Percentiles rank a stretch among this genome's conserved stretches.
Evolutionary conservation across 1,140 invertebrate species (phyloP).

Genomic region (Calephelis nemesis): DNA sequence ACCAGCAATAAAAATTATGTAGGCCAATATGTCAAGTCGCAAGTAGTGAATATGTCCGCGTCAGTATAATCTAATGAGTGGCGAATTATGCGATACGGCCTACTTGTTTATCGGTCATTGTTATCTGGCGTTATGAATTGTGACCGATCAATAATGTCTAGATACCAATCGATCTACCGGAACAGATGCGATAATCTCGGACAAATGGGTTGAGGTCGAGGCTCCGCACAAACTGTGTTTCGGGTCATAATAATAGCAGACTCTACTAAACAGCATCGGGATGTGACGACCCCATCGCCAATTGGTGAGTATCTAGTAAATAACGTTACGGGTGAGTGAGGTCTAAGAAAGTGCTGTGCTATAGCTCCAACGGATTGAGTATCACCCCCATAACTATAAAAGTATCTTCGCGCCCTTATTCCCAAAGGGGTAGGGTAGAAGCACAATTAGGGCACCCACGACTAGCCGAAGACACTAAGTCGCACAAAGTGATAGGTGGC

Average conservation of each 20-base stretch:
- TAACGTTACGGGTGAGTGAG: too few relatives aligned
- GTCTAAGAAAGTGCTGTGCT: too few relatives aligned
- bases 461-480: too few relatives aligned
- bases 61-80: conserved; percentile 9
- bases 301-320: too few relatives aligned
- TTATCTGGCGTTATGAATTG: conserved; percentile 6
- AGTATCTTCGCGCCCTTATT: too few relatives aligned
- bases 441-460: too few relatives aligned
- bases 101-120: conserved; percentile 16
- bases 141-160: conserved; percentile 3
- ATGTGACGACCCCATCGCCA: too few relatives aligned
- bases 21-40: not conserved
- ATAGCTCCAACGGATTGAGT: too few relatives aligned
- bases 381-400: too few relatives aligned
- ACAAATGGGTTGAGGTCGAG: not conserved
- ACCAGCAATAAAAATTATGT: not conserved
- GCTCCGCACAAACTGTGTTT: not conserved
- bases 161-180: conserved; percentile 6
- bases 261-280: too few relatives aligned
- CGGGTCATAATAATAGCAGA: not conserved
- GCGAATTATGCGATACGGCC: conserved; percentile 11
- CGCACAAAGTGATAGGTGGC: too few relatives aligned
- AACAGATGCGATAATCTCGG: not conserved
- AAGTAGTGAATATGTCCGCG: not conserved
- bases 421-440: too few relatives aligned